Evolutionary conservation across 2,888 invertebrate species (phyloP).

Genomic region (Agrypnus murinus): DNA sequence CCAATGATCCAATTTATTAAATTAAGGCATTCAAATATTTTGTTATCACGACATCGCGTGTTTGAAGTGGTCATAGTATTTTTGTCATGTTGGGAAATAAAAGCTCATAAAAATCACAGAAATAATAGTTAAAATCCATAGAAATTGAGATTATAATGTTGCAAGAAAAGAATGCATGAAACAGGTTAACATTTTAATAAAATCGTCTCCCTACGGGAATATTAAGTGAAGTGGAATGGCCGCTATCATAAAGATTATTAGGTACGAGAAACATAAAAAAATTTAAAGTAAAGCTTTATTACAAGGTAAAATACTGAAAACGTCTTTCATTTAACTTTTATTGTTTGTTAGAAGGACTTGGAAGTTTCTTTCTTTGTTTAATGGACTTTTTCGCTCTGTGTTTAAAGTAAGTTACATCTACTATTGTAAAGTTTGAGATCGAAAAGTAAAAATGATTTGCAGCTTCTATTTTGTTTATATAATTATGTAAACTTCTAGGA

Average conservation of each 20-base stretch:
- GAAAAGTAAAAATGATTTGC: too few species aligned
- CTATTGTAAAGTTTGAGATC: too few species aligned
- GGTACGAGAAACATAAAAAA: not conserved
- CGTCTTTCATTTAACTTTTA: not conserved
- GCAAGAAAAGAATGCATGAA: not conserved
- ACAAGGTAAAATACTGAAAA: not conserved
- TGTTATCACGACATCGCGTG: conserved; percentile 10
- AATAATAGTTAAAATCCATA: not conserved
- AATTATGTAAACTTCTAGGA: too few species aligned
- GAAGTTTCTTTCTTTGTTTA: too few species aligned
- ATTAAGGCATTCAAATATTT: not conserved
- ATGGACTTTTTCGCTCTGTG: too few species aligned
- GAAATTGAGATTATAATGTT: not conserved
- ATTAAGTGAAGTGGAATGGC: not conserved
- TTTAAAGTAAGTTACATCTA: too few species aligned
- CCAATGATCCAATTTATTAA: not conserved
- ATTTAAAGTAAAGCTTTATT: not conserved
- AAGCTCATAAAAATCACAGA: not conserved
- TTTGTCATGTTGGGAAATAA: not conserved
- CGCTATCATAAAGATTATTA: not conserved
- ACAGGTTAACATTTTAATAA: not conserved
- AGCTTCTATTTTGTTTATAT: too few species aligned
- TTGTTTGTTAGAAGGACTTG: not conserved
- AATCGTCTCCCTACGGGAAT: not conserved
- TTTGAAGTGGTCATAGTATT: not conserved